Evolutionary conservation across 2,888 invertebrate species (phyloP).

Genomic region (Cryptops parisi): DNA sequence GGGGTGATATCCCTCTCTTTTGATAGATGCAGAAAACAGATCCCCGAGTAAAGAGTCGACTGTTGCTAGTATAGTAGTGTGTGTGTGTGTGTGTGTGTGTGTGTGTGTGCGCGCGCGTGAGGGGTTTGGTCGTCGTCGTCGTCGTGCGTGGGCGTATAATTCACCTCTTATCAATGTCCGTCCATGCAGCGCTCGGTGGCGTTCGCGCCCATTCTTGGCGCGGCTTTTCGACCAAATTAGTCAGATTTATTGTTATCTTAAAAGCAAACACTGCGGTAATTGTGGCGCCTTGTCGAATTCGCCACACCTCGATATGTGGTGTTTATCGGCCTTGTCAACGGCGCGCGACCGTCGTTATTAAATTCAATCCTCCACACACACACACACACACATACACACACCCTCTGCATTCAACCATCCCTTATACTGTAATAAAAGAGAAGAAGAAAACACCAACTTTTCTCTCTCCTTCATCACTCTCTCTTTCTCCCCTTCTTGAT

Average conservation of each 20-base stretch:
- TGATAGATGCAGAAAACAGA: conserved; percentile 13
- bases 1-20: no score
- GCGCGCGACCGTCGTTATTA: background rate
- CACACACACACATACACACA: no score
- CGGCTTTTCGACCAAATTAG: conserved; percentile 7
- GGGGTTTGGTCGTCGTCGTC: no score
- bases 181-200: conserved; percentile 6
- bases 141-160: conserved; percentile 2
- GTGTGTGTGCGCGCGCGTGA: no score
- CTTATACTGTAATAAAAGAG: no score
- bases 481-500: no score
- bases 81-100: no score
- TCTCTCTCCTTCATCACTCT: no score
- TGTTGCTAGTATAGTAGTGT: no score
- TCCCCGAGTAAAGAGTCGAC: conserved; percentile 4
- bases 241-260: conserved; percentile 11
- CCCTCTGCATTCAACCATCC: no score
- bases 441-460: no score
- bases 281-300: conserved; percentile 10
- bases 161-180: conserved; percentile 12
- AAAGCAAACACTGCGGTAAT: conserved; percentile 13
- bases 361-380: no score
- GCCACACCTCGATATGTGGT: conserved; percentile 9
- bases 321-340: conserved; percentile 9
- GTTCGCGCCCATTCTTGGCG: background rate